phyloP scores from a whole-genome alignment of 2,797 vertebrate genomes.

The Parauchenoglanis ngamensis region DNA sequence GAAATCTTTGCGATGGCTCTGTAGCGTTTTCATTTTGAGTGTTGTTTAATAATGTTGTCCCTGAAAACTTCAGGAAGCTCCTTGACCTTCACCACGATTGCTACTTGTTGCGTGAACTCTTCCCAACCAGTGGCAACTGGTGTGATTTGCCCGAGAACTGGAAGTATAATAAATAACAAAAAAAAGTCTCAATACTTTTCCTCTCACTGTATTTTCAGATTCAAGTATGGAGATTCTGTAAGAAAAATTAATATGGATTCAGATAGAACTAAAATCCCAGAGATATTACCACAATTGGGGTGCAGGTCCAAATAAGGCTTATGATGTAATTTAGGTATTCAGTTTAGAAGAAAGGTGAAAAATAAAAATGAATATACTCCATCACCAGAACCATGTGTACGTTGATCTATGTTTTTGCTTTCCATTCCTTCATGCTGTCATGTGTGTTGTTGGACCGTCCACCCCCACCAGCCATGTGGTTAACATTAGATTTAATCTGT shows the following conservation, averaged over 20 bases:
- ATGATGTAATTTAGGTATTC: neutral
- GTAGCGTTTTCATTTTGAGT: neutral
- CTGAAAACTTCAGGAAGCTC: neutral
- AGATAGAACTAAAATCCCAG: neutral
- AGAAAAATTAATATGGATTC: neutral
- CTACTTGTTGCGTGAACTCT: neutral
- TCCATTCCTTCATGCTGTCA: constrained; percentile 16
- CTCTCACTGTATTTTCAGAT: neutral
- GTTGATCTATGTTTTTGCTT: constrained; percentile 20
- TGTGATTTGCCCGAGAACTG: neutral
- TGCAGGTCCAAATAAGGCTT: neutral
- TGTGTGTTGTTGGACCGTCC: constrained; percentile 22
- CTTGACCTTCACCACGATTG: neutral
- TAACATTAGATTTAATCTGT: constrained; percentile 51
- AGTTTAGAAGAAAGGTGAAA: neutral
- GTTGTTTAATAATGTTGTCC: neutral
- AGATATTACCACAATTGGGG: neutral
- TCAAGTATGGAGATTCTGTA: neutral
- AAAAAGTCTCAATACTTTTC: neutral
- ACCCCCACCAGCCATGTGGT: constrained; percentile 43
- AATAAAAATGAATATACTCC: neutral
- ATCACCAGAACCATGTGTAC: constrained; percentile 19
- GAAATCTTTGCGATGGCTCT: neutral
- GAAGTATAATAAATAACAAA: neutral
- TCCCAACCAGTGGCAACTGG: neutral